These are phyloP conservation scores for Bombus fervidus DNA, from an alignment of 1,140 invertebrate genomes.

Conservation along the genomic window DNA sequence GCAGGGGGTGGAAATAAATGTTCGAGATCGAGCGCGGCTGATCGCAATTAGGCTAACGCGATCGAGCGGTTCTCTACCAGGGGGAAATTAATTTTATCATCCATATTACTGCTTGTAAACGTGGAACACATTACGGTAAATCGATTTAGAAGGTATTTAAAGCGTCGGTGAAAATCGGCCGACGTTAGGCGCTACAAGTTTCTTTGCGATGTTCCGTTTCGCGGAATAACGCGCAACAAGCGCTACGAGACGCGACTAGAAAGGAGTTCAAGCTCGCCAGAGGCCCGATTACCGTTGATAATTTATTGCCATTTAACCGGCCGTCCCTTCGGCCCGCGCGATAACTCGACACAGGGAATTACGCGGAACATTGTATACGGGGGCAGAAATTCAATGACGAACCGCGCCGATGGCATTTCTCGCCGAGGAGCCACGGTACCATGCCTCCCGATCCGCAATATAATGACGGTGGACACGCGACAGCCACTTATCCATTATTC, in stretches of 20 bases:
- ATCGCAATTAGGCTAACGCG: slow-evolving; percentile 36
- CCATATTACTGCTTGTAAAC: background rate
- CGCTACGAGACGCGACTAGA: slow-evolving; percentile 44
- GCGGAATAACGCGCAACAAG: slow-evolving; percentile 24
- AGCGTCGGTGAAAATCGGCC: background rate
- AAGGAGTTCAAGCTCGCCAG: slow-evolving; percentile 36
- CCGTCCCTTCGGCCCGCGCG: slow-evolving; percentile 51
- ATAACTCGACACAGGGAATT: slow-evolving; percentile 63
- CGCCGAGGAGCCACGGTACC: slow-evolving; percentile 1
- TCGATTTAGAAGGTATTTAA: no score
- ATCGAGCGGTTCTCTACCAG: background rate
- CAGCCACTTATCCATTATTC: slow-evolving; percentile 80
- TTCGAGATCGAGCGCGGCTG: background rate
- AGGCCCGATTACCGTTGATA: slow-evolving; percentile 47
- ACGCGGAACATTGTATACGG: slow-evolving; percentile 57
- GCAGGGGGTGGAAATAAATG: background rate
- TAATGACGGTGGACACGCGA: slow-evolving; percentile 80
- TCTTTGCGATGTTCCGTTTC: slow-evolving; percentile 19
- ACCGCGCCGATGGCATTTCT: slow-evolving; percentile 47
- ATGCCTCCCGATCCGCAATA: slow-evolving; percentile 55
- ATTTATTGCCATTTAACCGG: slow-evolving; percentile 66
- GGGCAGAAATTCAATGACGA: slow-evolving; percentile 67
- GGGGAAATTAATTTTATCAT: slow-evolving; percentile 25
- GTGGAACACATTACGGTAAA: background rate
- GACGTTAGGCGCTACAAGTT: background rate